Evolutionary conservation across 2,797 vertebrate species (phyloP).

Genomic region (Chromobotia macracanthus): DNA sequence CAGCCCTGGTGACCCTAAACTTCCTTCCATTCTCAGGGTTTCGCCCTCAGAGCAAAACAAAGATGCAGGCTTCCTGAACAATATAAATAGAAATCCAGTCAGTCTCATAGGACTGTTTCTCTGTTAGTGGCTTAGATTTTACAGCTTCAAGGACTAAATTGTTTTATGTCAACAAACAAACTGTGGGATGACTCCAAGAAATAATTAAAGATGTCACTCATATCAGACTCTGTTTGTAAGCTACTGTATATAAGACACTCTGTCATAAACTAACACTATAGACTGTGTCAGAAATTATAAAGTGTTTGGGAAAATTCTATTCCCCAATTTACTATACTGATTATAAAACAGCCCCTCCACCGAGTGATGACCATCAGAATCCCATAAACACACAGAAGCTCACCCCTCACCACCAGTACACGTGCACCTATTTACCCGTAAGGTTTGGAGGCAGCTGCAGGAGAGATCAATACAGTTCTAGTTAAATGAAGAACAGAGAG

Average conservation of each 20-base stretch:
- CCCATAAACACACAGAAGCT: slow-evolving; percentile 22
- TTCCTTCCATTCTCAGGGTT: slow-evolving; percentile 41
- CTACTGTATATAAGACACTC: not conserved
- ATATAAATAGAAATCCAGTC: slow-evolving; percentile 65
- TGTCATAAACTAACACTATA: not conserved
- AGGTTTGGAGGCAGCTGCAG: slow-evolving; percentile 68
- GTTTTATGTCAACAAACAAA: slow-evolving; percentile 22
- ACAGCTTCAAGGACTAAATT: slow-evolving; percentile 11
- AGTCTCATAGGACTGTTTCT: slow-evolving; percentile 65
- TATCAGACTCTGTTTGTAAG: not conserved
- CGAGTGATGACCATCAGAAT: slow-evolving; percentile 28
- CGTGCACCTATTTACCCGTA: slow-evolving; percentile 59
- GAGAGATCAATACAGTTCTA: slow-evolving; percentile 55
- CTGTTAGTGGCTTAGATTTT: slow-evolving; percentile 52
- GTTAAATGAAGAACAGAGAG: slow-evolving; percentile 42
- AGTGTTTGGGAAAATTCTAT: too few species aligned
- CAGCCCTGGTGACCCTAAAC: slow-evolving; percentile 34
- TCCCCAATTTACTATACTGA: slow-evolving; percentile 19
- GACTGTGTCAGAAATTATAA: not conserved
- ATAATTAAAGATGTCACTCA: not conserved
- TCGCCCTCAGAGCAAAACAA: slow-evolving; percentile 67
- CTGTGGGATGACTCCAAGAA: not conserved
- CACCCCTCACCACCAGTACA: slow-evolving; percentile 2
- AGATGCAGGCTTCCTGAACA: slow-evolving; percentile 72
- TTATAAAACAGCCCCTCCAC: slow-evolving; percentile 29